Conservation (phyloP, 1,140 invertebrate genomes). For the Asbolus verrucosus region DNA sequence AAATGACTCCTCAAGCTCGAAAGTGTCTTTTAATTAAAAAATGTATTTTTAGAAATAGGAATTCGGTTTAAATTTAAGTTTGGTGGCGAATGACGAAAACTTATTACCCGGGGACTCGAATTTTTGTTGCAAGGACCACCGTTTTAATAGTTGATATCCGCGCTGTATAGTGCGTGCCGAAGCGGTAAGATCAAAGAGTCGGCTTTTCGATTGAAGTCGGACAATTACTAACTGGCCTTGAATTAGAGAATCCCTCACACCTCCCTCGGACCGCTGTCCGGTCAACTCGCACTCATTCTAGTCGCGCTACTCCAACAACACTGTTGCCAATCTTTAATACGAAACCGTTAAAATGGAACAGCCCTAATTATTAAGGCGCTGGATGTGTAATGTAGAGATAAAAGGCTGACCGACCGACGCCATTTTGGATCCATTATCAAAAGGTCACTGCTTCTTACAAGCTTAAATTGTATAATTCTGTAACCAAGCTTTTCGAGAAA, state of each 20-base stretch:
- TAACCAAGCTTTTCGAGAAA: too few relatives aligned
- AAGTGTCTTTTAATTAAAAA: slow-evolving; percentile 29
- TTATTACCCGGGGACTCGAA: background rate
- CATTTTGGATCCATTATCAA: too few relatives aligned
- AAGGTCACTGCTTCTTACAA: too few relatives aligned
- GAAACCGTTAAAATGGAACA: slow-evolving; percentile 13
- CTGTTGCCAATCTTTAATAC: background rate
- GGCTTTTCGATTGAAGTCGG: slow-evolving; percentile 44
- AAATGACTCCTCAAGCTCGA: slow-evolving; percentile 1
- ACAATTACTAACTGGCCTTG: slow-evolving; percentile 46
- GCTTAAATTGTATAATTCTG: too few relatives aligned
- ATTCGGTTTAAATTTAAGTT: slow-evolving; percentile 3
- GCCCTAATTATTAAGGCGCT: too few relatives aligned
- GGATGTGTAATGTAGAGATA: too few relatives aligned
- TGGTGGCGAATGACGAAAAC: slow-evolving; percentile 8
- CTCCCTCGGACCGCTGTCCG: slow-evolving; percentile 39
- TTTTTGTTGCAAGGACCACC: slow-evolving; percentile 39
- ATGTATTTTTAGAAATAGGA: background rate
- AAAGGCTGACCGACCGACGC: too few relatives aligned
- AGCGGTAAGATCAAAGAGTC: slow-evolving; percentile 37
- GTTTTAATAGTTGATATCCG: slow-evolving; percentile 45
- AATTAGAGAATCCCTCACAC: slow-evolving; percentile 46
- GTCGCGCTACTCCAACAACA: slow-evolving; percentile 4
- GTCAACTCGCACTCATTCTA: slow-evolving; percentile 23
- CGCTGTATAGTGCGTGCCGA: slow-evolving; percentile 42